Evolutionary conservation across 2,113 vertebrate species (phyloP).

Genomic region (Cinclus mexicanus): DNA sequence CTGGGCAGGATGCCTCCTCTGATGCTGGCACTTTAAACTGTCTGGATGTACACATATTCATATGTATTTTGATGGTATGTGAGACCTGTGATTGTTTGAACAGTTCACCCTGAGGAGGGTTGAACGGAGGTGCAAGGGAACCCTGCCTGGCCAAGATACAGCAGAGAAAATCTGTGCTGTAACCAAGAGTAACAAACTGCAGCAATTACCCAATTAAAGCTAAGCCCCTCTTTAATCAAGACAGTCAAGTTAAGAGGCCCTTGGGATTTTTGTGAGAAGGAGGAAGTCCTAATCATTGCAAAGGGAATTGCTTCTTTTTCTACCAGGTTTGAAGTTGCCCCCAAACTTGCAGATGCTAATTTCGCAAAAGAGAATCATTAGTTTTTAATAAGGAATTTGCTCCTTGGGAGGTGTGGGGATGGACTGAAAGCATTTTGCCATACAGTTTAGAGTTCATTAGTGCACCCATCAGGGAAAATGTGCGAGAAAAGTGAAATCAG

Average conservation of each 20-base stretch:
- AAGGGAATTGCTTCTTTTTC: conserved; percentile 15
- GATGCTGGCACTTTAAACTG: background rate
- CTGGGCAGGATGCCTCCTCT: background rate
- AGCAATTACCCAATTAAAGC: background rate
- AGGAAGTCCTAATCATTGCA: background rate
- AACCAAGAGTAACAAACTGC: background rate
- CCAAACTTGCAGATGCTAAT: background rate
- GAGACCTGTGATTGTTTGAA: background rate
- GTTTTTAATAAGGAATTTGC: conserved; percentile 14
- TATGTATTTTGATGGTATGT: background rate
- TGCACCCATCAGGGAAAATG: background rate
- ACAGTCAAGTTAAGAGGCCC: background rate
- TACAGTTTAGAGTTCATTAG: background rate
- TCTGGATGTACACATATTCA: background rate
- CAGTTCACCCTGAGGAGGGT: background rate
- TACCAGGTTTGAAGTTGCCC: background rate
- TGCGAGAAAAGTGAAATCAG: background rate
- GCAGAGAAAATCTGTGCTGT: background rate
- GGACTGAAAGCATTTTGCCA: background rate
- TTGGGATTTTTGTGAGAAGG: background rate
- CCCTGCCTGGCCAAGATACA: background rate
- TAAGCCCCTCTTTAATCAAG: background rate
- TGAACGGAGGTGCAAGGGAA: background rate
- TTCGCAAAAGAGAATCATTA: background rate
- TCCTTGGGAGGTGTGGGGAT: background rate